Evolutionary conservation across 2,113 vertebrate genomes (phyloP), one percentile per base, ranked within the genome.

Genomic region (Pollachius pollachius): DNA sequence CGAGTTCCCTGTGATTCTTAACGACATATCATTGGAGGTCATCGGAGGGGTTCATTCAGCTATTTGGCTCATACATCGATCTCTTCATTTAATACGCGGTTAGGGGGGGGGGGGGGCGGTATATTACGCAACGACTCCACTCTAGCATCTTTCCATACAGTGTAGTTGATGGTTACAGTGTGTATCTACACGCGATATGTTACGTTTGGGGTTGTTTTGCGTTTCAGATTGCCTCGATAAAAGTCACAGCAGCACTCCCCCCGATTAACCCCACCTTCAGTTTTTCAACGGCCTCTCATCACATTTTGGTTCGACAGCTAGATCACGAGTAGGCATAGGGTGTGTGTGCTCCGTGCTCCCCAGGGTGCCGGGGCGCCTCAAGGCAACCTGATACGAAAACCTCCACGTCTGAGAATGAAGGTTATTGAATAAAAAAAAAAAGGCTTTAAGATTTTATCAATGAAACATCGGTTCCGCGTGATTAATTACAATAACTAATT

Each of bases 141-240:
- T 86, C 84, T 80, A 83, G 84, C 84, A 78, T 75, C 78, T 74
- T 83, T 89, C 88, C 89, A 84, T 90, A 89, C 89, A 90, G 85
- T 85, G 84, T 85, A 63, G 82, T 75, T 80, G 80, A 73, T 88
- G 89, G 92, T 87, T 92, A 90, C 91, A 93, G 92, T 93, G 92
- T 91, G 83, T 88, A 89, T 91, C 87, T 92, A 84, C 89, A 90
- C 77, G 72, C 72, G 90, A 92, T 92, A 94, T 89, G 88, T 92
- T 94, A 90, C 85, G 89, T 72, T 77, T 21, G 18, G 71, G 83
- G 52, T 23, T 68, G n/a, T 59, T 76, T 77, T 79, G 80, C 73
- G 72, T 15, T 0, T 12, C 74, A 60, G 66, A 84, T 5, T 68
- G 27, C 63, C 30, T 57, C 15, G 13, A 16, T 59, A 62, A 18